Percentiles rank a stretch among this genome's conserved stretches.
Conservation (phyloP, 1,140 invertebrate genomes). For the Diplogasteroides magnus region DNA sequence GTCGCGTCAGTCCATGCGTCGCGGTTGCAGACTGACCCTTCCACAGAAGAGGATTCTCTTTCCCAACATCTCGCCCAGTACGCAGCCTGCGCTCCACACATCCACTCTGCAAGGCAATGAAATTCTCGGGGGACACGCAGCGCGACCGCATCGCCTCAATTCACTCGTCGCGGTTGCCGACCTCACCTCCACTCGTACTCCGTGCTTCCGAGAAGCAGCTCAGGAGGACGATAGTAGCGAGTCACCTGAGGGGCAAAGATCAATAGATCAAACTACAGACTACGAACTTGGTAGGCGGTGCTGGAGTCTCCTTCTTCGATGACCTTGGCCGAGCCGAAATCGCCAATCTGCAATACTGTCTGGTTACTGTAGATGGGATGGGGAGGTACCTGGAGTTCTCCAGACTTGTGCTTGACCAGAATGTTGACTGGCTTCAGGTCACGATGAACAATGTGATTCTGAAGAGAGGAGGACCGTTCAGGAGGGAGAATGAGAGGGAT, state of each 20-base stretch:
- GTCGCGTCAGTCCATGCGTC: too few species aligned
- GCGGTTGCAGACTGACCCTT: too few species aligned
- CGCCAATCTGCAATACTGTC: conserved; percentile 45
- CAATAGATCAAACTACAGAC: not conserved
- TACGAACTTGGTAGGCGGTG: not conserved
- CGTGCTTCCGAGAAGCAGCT: conserved; percentile 37
- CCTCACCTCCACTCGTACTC: too few species aligned
- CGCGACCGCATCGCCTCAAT: too few species aligned
- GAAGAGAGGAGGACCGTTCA: too few species aligned
- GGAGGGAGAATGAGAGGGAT: not conserved
- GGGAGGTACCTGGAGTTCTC: conserved; percentile 21
- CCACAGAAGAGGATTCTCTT: too few species aligned
- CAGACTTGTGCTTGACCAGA: not conserved
- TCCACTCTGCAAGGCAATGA: too few species aligned
- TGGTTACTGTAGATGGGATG: conserved; percentile 32
- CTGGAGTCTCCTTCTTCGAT: conserved; percentile 3
- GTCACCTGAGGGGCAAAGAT: conserved; percentile 39
- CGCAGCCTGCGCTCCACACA: too few species aligned
- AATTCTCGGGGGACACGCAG: too few species aligned
- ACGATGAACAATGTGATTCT: conserved; percentile 34
- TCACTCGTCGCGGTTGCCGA: too few species aligned
- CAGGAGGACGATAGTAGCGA: conserved; percentile 45
- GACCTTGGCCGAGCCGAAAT: conserved; percentile 46
- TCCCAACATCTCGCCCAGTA: too few species aligned
- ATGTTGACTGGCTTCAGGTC: conserved; percentile 33